Evolutionary conservation across 2,797 vertebrate species (phyloP).

Genomic region (Scyliorhinus canicula): DNA sequence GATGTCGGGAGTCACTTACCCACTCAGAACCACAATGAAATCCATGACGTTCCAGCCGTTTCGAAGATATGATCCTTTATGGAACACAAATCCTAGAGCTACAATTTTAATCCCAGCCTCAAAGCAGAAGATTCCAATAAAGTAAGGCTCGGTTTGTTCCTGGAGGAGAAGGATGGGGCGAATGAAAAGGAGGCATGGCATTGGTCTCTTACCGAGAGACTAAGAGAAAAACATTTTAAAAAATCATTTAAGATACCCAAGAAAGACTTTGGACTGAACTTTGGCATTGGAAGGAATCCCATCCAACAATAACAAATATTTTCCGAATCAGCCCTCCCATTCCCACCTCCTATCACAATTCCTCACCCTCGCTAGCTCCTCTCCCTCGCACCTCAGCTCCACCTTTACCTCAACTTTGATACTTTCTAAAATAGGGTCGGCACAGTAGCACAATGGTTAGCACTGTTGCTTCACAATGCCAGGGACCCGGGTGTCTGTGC

Average conservation of each 20-base stretch:
- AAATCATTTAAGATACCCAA: not conserved
- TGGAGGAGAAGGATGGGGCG: constrained; percentile 49
- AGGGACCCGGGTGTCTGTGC: too few relatives aligned
- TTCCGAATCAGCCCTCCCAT: not conserved
- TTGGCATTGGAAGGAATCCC: not conserved
- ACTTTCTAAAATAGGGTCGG: too few relatives aligned
- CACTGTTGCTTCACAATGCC: too few relatives aligned
- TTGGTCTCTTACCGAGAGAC: not conserved
- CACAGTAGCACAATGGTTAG: too few relatives aligned
- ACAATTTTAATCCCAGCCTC: constrained; percentile 97
- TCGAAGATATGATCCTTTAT: constrained; percentile 94
- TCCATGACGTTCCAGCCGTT: constrained; percentile 99
- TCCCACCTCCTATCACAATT: not conserved
- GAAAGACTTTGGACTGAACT: not conserved
- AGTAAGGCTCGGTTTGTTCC: constrained; percentile 98
- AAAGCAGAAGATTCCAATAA: constrained; percentile 98
- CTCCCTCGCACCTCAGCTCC: not conserved
- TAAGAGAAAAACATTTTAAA: not conserved
- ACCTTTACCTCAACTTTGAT: too few relatives aligned
- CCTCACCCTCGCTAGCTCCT: not conserved
- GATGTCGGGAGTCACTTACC: constrained; percentile 65
- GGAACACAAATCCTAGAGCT: constrained; percentile 90
- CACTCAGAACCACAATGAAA: constrained; percentile 96
- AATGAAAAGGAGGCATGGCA: not conserved
- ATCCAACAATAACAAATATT: not conserved